Evolutionary conservation across 2,888 invertebrate species (phyloP), one percentile per base, ranked within the genome.

Genomic region (Thera britannica): DNA sequence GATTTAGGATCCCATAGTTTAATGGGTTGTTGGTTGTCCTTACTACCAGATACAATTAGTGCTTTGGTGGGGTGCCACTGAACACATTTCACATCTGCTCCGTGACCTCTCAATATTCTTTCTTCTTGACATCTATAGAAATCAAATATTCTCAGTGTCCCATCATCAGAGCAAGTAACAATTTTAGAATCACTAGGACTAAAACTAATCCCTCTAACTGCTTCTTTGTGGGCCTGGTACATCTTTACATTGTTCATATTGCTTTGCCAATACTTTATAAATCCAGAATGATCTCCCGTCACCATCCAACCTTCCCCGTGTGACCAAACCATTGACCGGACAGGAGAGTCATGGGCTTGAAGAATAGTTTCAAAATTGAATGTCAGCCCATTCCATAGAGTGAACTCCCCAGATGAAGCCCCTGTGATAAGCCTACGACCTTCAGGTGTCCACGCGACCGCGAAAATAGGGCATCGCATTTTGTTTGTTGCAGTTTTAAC

Each of bases 161-260:
- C 99, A 93, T 99, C 99, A 93, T 99, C 99, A 70, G 99, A 99
- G 94, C 99, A 99, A 68, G 99, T 98, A 41, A 98, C 99, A 95
- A 99, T 98, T 95, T 99, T 99, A 86, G 96, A 96, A 95, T 99
- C 99, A 87, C 98, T 97, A 65, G 99, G 99, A 95, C 99, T 98
- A 95, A 99, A 99, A 96, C 99, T 99, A 95, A 99, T 97, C 94
- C 99, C 99, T 92, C 99, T 96, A 81, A 99, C 97, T 76, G 99
- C 98, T 95, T 99, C 99, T 96, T 99, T 99, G 93, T 99, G 99
- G 67, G 99, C 99, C 94, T 99, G 99, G 95, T 98, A 99, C 99
- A 99, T 99, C 95, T 99, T 99, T 68, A 99, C 99, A 94, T 99
- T 99, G 95, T 99, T 99, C 99, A 99, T 99, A 94, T 99, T 99